Percentiles rank a stretch among this genome's conserved stretches.
Conservation (phyloP, 2,888 invertebrate genomes). For the Anorthoa munda region DNA sequence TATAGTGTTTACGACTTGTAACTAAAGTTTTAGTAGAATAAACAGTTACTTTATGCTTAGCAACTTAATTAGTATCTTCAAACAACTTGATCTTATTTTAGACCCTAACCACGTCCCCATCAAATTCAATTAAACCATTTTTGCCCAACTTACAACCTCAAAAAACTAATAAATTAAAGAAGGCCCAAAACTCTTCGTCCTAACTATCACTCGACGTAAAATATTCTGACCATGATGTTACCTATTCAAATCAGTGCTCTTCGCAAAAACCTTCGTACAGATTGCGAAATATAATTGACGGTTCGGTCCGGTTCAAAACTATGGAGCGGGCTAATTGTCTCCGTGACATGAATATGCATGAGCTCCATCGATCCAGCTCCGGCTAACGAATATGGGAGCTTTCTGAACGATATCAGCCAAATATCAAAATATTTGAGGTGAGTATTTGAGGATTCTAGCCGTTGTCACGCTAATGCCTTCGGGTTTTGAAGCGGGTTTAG, state of each 20-base stretch:
- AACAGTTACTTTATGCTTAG: not conserved
- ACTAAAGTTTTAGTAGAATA: not conserved
- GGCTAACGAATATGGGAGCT: conserved; percentile 69
- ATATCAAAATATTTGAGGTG: conserved; percentile 66
- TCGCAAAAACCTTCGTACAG: conserved; percentile 80
- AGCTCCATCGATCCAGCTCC: conserved; percentile 74
- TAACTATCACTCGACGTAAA: conserved; percentile 64
- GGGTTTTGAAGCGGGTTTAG: conserved; percentile 14
- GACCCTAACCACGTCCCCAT: conserved; percentile 30
- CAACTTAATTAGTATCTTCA: not conserved
- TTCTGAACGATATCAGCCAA: conserved; percentile 64
- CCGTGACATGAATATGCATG: conserved; percentile 85
- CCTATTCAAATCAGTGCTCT: conserved; percentile 76
- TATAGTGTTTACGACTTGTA: no score
- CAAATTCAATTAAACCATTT: conserved; percentile 43
- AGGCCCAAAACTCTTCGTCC: conserved; percentile 45
- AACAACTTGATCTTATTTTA: not conserved
- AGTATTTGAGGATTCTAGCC: conserved; percentile 52
- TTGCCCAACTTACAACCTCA: conserved; percentile 25
- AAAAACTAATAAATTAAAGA: conserved; percentile 57
- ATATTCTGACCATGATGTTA: conserved; percentile 69
- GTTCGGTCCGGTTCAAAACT: conserved; percentile 74
- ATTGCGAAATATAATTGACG: conserved; percentile 85
- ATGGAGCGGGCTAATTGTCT: conserved; percentile 82
- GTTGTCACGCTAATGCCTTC: conserved; percentile 36